Percentiles rank a stretch among this genome's conserved stretches.
phyloP scores from a whole-genome alignment of 2,888 invertebrate species.

The Blera fallax region DNA sequence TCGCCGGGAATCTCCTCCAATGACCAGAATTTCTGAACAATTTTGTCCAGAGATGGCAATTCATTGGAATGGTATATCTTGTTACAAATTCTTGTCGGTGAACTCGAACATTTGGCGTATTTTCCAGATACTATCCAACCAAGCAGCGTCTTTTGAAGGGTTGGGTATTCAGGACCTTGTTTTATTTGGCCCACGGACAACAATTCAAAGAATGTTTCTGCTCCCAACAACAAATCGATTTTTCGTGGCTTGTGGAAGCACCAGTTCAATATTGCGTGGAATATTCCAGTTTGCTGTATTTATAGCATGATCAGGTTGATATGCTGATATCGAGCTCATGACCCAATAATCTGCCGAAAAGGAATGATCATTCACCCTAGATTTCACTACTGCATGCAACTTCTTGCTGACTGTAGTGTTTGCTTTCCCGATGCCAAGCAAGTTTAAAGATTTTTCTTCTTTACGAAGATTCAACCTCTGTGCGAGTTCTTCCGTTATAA shows the following conservation, averaged over 20 bases:
- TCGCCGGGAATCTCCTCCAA: constrained; percentile 47
- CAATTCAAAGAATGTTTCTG: constrained; percentile 39
- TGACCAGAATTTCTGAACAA: constrained; percentile 52
- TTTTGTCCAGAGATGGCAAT: constrained; percentile 6
- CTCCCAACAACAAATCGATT: constrained; percentile 26
- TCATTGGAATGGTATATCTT: constrained; percentile 2
- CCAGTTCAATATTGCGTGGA: constrained; percentile 30
- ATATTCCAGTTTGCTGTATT: constrained; percentile 31
- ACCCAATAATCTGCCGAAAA: too few relatives aligned
- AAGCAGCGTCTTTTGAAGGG: constrained; percentile 43
- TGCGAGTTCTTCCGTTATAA: constrained; percentile 49
- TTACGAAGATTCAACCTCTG: constrained; percentile 16
- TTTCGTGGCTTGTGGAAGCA: constrained; percentile 11
- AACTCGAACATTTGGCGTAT: constrained; percentile 1
- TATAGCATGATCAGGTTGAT: constrained; percentile 29
- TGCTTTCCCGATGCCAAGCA: constrained; percentile 30
- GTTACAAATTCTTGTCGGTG: background rate
- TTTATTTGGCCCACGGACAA: too few relatives aligned
- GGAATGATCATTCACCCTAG: too few relatives aligned
- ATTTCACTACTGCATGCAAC: constrained; percentile 25
- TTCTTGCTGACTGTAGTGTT: background rate
- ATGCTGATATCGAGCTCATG: constrained; percentile 25
- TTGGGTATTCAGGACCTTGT: constrained; percentile 22
- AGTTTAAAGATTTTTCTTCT: constrained; percentile 4
- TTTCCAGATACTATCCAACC: constrained; percentile 55